Percentiles rank a stretch among this genome's conserved stretches.
phyloP scores from a whole-genome alignment of 2,113 vertebrate species.

The Myodes glareolus region DNA sequence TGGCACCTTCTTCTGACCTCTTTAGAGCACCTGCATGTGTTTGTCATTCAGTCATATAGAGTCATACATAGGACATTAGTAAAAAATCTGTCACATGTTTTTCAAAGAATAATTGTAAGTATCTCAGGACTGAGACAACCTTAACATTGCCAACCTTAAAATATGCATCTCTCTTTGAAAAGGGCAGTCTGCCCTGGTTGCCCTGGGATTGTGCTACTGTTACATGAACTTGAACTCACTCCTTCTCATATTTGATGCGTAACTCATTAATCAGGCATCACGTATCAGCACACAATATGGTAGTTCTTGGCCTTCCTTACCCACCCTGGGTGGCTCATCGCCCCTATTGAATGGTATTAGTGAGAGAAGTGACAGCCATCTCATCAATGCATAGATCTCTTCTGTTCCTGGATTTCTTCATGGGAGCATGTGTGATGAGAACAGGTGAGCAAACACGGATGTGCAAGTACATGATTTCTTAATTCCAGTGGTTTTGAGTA shows the following conservation, averaged over 20 bases:
- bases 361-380: background rate
- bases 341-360: accelerated
- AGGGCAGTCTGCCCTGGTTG: background rate
- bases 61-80: background rate
- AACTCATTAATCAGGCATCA: background rate
- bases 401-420: background rate
- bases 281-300: accelerated
- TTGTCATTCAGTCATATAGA: background rate
- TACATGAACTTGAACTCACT: background rate
- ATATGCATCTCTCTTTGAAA: background rate
- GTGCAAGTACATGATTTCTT: background rate
- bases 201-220: background rate
- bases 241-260: background rate
- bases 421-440: background rate
- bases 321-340: no score
- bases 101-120: background rate
- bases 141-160: background rate
- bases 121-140: background rate
- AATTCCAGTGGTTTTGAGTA: background rate
- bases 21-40: background rate
- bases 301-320: background rate
- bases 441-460: background rate
- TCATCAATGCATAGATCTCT: background rate
- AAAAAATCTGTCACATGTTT: background rate
- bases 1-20: background rate